A percentile compares a stretch with the other conserved stretches of the same genome.
Evolutionary conservation across 1,140 invertebrate genomes (phyloP).

Genomic region (Sarcophaga bullata): DNA sequence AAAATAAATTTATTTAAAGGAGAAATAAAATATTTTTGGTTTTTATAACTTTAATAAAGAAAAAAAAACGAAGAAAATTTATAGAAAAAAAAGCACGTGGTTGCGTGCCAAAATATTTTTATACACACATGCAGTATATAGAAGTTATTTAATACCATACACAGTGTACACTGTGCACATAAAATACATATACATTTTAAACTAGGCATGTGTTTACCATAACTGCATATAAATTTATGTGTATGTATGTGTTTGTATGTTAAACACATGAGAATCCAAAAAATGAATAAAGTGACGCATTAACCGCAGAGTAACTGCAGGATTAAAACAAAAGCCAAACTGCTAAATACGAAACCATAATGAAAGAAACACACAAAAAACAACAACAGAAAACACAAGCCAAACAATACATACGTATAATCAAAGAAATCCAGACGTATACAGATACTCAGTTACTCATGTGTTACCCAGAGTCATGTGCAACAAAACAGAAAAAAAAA

Average conservation of each 20-base stretch:
- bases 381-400: neutral
- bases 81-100: neutral
- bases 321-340: conserved; percentile 14
- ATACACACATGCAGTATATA: no score
- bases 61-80: no score
- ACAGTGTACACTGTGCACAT: neutral
- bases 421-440: no score
- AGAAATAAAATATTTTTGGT: no score
- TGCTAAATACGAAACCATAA: neutral
- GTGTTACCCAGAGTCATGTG: no score
- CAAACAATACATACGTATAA: no score
- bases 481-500: no score
- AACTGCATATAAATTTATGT: neutral
- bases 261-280: neutral
- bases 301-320: conserved; percentile 20
- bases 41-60: no score
- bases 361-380: neutral
- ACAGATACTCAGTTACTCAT: no score
- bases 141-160: no score
- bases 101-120: conserved; percentile 15
- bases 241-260: neutral
- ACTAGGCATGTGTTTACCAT: neutral
- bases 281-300: conserved; percentile 20
- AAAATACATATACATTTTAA: neutral
- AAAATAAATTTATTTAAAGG: no score